A percentile compares a stretch with the other conserved stretches of the same genome.
phyloP scores from a whole-genome alignment of 2,113 vertebrate genomes.

The Plectropomus leopardus region DNA sequence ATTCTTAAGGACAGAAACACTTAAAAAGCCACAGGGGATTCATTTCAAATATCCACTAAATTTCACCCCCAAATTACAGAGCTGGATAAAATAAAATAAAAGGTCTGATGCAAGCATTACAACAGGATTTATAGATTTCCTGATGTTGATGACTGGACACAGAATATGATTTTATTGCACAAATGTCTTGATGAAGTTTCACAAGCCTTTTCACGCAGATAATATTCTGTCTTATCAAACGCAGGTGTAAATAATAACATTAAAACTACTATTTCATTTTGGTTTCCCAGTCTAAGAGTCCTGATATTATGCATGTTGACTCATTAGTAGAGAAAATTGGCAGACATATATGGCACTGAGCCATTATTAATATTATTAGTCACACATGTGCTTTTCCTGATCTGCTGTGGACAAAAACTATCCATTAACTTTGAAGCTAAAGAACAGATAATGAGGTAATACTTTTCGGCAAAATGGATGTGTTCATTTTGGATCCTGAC shows the following conservation, averaged over 20 bases:
- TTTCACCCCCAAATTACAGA: too few relatives aligned
- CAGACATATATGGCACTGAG: not conserved
- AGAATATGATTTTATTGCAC: not conserved
- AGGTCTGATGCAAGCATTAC: too few relatives aligned
- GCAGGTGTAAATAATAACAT: slow-evolving; percentile 14
- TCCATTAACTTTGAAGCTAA: not conserved
- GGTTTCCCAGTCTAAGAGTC: slow-evolving; percentile 13
- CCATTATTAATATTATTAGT: not conserved
- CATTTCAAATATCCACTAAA: too few relatives aligned
- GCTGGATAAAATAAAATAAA: too few relatives aligned
- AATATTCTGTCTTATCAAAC: not conserved
- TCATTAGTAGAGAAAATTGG: slow-evolving; percentile 13
- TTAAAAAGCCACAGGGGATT: too few relatives aligned
- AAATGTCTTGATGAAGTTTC: not conserved
- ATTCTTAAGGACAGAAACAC: too few relatives aligned
- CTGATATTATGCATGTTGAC: slow-evolving; percentile 7
- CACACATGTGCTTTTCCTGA: slow-evolving; percentile 18
- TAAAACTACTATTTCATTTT: not conserved
- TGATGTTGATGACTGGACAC: not conserved
- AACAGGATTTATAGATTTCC: too few relatives aligned
- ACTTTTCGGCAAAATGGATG: not conserved
- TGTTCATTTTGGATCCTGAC: not conserved
- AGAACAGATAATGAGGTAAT: not conserved
- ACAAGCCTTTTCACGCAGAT: not conserved
- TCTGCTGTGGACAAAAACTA: not conserved